Evolutionary conservation across 1,140 invertebrate genomes (phyloP).

Genomic region (Diploscapter pachys): DNA sequence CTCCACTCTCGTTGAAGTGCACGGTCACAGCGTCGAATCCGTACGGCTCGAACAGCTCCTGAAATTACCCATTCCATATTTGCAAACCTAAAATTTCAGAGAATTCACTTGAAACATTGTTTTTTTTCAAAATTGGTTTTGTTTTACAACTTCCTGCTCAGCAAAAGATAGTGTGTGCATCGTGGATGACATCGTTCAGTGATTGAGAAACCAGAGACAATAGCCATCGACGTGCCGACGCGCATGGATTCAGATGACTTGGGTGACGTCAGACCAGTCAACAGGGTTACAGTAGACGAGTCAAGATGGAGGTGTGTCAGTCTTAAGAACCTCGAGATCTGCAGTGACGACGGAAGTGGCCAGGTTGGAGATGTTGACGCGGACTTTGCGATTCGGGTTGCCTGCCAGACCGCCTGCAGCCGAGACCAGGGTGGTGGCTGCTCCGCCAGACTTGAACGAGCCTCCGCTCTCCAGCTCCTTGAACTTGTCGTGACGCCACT

Average conservation of each 20-base stretch:
- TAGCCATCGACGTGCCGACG: neutral
- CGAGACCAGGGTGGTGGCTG: neutral
- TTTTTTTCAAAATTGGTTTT: neutral
- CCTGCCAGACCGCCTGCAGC: neutral
- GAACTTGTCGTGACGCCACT: constrained; percentile 36
- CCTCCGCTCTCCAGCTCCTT: constrained; percentile 2
- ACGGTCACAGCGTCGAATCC: constrained; percentile 9
- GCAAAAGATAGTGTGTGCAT: neutral
- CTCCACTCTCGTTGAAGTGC: constrained; percentile 25
- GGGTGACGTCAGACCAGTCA: neutral
- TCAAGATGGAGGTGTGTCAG: neutral
- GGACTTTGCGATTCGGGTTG: neutral
- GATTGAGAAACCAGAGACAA: constrained; percentile 4
- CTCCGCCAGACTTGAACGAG: too few species aligned
- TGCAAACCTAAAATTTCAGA: too few species aligned
- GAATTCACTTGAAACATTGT: too few species aligned
- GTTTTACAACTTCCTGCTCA: neutral
- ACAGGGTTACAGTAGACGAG: neutral
- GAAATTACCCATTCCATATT: neutral
- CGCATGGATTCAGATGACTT: neutral
- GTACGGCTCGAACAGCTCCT: constrained; percentile 23
- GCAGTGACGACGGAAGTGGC: neutral
- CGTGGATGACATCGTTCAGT: neutral
- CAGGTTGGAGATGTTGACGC: constrained; percentile 8
- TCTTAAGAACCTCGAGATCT: constrained; percentile 14